Percentiles rank a stretch among this genome's conserved stretches.
Evolutionary conservation across 2,888 invertebrate species (phyloP).

Genomic region (Meandrusa payeni): DNA sequence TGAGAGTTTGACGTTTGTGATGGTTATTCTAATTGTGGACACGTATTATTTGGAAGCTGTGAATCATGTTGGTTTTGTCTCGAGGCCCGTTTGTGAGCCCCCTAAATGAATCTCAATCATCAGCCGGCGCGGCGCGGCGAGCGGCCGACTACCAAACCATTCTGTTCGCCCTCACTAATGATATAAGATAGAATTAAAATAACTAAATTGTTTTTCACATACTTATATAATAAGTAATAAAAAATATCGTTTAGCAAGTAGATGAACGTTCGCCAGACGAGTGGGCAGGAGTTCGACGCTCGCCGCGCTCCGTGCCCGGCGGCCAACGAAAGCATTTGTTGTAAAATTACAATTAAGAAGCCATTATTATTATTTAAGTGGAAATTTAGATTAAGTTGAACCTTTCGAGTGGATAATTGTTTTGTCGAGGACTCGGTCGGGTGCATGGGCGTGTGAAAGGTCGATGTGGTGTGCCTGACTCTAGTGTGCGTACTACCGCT

Average conservation of each 20-base stretch:
- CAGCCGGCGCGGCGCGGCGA: slow-evolving; percentile 27
- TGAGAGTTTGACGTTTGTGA: slow-evolving; percentile 66
- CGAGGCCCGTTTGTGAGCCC: slow-evolving; percentile 52
- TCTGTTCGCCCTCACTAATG: slow-evolving; percentile 51
- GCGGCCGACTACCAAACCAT: slow-evolving; percentile 45
- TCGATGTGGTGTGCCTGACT: slow-evolving; percentile 77
- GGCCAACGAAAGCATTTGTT: slow-evolving; percentile 79
- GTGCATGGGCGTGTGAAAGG: slow-evolving; percentile 61
- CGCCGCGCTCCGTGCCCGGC: slow-evolving; percentile 67
- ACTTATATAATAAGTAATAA: slow-evolving; percentile 74
- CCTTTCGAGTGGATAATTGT: slow-evolving; percentile 76
- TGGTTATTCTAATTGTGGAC: slow-evolving; percentile 56
- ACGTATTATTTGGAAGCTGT: slow-evolving; percentile 58
- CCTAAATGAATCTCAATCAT: slow-evolving; percentile 28
- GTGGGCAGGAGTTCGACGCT: slow-evolving; percentile 49
- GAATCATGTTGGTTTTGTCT: slow-evolving; percentile 73
- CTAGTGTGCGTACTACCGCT: slow-evolving; percentile 78
- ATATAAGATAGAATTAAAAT: slow-evolving; percentile 62
- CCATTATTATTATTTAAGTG: slow-evolving; percentile 79
- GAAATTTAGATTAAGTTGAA: slow-evolving; percentile 76
- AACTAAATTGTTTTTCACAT: slow-evolving; percentile 71
- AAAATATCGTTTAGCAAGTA: slow-evolving; percentile 64
- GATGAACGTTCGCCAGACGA: slow-evolving; percentile 58
- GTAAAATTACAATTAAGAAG: slow-evolving; percentile 77
- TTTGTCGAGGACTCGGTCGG: slow-evolving; percentile 75